phyloP scores from a whole-genome alignment of 1,140 invertebrate genomes.

The Papilio dardanus region DNA sequence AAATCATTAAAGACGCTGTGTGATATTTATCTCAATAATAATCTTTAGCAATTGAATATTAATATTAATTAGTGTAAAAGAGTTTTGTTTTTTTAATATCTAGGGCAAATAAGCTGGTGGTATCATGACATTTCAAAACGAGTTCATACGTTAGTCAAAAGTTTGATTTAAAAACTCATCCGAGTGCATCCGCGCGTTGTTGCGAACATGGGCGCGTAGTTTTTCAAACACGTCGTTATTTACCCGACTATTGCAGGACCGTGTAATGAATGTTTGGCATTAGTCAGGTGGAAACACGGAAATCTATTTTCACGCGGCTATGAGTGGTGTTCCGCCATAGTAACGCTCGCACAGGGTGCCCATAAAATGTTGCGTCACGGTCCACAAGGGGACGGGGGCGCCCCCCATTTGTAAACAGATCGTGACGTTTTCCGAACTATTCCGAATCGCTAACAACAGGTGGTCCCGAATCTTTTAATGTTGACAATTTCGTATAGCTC shows the following conservation, averaged over 20 bases:
- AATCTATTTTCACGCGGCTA: slow-evolving; percentile 71
- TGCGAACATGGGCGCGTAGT: slow-evolving; percentile 31
- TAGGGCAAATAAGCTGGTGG: too few species aligned
- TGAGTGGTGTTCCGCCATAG: slow-evolving; percentile 71
- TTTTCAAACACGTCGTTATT: slow-evolving; percentile 51
- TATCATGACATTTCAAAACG: neutral
- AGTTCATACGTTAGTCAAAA: neutral
- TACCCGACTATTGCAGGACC: slow-evolving; percentile 44
- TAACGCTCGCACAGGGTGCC: slow-evolving; percentile 62
- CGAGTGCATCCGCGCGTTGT: neutral
- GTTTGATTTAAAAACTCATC: slow-evolving; percentile 17
- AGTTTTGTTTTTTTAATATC: too few species aligned
- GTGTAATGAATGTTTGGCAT: slow-evolving; percentile 54
- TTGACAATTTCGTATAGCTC: neutral
- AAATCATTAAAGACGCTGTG: neutral
- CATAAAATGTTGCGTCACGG: slow-evolving; percentile 77
- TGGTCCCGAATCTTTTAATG: slow-evolving; percentile 50
- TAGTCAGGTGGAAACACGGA: slow-evolving; percentile 62
- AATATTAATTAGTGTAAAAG: too few species aligned
- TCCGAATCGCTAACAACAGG: slow-evolving; percentile 74
- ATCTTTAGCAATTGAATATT: too few species aligned
- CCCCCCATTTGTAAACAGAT: slow-evolving; percentile 77
- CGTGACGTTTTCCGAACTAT: slow-evolving; percentile 70
- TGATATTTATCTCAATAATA: neutral
- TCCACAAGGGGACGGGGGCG: slow-evolving; percentile 58